Percentiles rank a stretch among this genome's conserved stretches.
Evolutionary conservation across 2,113 vertebrate genomes (phyloP).

Genomic region (Crotophaga sulcirostris): DNA sequence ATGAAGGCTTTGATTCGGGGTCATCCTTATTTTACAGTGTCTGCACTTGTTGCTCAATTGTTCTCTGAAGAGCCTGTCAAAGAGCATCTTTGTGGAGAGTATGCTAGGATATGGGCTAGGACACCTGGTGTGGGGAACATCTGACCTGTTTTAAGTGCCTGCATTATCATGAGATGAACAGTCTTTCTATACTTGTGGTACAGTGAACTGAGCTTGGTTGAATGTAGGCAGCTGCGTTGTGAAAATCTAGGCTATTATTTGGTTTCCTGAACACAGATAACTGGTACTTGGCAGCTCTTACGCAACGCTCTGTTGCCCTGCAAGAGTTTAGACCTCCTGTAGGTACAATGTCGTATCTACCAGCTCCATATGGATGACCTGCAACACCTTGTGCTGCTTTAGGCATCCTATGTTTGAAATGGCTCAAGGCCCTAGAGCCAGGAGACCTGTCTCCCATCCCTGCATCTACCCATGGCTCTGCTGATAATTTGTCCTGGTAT

Average conservation of each 20-base stretch:
- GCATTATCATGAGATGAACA: not conserved
- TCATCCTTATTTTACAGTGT: not conserved
- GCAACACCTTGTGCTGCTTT: not conserved
- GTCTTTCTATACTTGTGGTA: not conserved
- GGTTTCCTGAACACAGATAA: not conserved
- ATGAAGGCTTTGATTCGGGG: not conserved
- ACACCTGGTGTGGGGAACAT: not conserved
- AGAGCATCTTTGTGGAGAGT: rapidly evolving
- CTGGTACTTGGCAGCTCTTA: not conserved
- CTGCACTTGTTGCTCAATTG: not conserved
- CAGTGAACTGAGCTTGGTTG: not conserved
- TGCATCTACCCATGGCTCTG: not conserved
- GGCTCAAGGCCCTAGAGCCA: not conserved
- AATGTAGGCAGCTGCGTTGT: not conserved
- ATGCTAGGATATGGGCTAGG: not conserved
- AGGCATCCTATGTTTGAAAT: not conserved
- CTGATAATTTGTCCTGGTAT: not conserved
- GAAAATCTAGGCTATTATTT: not conserved
- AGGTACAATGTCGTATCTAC: not conserved
- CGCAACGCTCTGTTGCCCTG: not conserved
- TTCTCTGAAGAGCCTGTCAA: not conserved
- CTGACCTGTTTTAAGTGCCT: not conserved
- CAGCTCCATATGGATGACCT: not conserved
- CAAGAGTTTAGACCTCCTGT: not conserved
- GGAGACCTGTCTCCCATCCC: not conserved